Percentiles rank a stretch among this genome's conserved stretches.
These are phyloP conservation scores for Gonatopus flavifemur DNA, from an alignment of 1,140 invertebrate species.

Conservation along the genomic window DNA sequence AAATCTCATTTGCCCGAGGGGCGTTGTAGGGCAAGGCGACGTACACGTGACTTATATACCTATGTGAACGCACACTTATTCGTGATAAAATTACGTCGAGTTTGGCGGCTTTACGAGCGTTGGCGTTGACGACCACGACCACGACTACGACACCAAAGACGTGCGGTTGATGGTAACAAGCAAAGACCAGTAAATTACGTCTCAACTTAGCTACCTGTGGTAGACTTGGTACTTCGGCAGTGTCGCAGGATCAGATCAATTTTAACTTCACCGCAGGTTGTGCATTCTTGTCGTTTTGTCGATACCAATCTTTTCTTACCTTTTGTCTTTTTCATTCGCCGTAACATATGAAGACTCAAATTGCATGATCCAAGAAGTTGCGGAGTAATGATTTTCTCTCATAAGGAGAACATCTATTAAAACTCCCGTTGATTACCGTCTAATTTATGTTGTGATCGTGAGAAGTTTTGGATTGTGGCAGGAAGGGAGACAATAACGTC, in stretches of 20 bases:
- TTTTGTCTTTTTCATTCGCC: no score
- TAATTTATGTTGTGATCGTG: no score
- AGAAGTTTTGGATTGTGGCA: no score
- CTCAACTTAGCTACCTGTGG: slow-evolving; percentile 20
- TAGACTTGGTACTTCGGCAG: no score
- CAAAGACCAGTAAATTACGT: slow-evolving; percentile 39
- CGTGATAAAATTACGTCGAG: slow-evolving; percentile 42
- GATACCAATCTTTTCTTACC: no score
- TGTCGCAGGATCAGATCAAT: slow-evolving; percentile 13
- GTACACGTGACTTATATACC: slow-evolving; percentile 4
- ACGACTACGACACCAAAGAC: slow-evolving; percentile 24
- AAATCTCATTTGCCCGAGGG: slow-evolving; percentile 43
- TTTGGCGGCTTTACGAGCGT: slow-evolving; percentile 40
- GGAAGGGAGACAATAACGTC: no score
- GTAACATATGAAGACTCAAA: no score
- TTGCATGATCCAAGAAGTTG: no score
- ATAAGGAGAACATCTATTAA: no score
- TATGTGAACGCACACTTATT: slow-evolving; percentile 15
- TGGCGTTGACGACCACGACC: slow-evolving; percentile 1
- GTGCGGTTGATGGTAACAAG: slow-evolving; percentile 27
- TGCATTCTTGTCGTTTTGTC: background rate
- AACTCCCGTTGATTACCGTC: no score
- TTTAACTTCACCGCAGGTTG: slow-evolving; percentile 14
- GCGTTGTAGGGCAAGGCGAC: slow-evolving; percentile 1
- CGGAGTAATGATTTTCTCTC: no score